phyloP scores from a whole-genome alignment of 2,113 vertebrate genomes.

The Microtus pennsylvanicus region DNA sequence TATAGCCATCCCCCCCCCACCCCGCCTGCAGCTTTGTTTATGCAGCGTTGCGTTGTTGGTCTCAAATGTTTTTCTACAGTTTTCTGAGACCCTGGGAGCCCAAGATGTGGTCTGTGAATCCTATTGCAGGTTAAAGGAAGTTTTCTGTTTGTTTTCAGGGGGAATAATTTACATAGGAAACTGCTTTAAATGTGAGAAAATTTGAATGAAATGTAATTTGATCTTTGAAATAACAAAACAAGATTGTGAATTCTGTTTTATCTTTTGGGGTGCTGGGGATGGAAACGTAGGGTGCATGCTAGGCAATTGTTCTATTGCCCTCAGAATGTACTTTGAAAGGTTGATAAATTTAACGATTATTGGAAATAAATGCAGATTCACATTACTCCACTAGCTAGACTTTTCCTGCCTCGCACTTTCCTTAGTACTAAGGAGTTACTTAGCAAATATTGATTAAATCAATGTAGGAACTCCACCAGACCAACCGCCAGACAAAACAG shows the following conservation, averaged over 20 bases:
- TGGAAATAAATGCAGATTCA: conserved; percentile 21
- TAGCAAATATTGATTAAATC: conserved; percentile 15
- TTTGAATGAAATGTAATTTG: neutral
- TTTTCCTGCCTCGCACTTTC: neutral
- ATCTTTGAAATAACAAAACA: neutral
- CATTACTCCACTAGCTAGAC: neutral
- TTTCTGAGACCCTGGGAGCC: neutral
- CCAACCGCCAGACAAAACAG: neutral
- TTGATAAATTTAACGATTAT: neutral
- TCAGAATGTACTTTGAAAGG: conserved; percentile 51
- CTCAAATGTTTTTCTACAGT: neutral
- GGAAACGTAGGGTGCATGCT: neutral
- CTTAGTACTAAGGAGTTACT: neutral
- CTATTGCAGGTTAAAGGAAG: neutral
- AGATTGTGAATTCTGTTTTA: conserved; percentile 33
- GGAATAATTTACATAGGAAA: neutral
- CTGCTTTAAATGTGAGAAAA: neutral
- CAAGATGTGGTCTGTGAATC: neutral
- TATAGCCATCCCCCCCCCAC: neutral
- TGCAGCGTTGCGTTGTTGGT: neutral
- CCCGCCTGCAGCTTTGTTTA: neutral
- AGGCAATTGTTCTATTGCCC: neutral
- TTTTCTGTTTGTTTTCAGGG: neutral
- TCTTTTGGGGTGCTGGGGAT: neutral
- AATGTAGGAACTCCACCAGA: neutral